Evolutionary conservation across 1,140 invertebrate species (phyloP).

Genomic region (Nasonia vitripennis): DNA sequence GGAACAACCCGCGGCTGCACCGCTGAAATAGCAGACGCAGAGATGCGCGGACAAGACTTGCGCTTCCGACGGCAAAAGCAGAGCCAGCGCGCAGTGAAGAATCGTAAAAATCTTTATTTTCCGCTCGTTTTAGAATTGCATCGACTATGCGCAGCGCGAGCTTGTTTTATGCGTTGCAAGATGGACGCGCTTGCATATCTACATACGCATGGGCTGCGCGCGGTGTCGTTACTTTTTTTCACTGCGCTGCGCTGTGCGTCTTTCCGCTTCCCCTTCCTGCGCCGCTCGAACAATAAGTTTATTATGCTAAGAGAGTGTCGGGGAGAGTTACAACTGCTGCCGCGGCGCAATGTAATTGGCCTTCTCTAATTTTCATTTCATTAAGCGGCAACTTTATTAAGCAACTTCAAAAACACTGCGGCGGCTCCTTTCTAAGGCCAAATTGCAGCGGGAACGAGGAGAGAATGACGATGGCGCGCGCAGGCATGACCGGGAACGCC

Average conservation of each 20-base stretch:
- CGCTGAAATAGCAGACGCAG: neutral
- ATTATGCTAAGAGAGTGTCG: slow-evolving; percentile 23
- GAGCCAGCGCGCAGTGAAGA: neutral
- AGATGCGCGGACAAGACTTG: neutral
- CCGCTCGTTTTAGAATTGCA: slow-evolving; percentile 33
- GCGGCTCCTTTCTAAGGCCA: neutral
- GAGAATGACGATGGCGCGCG: slow-evolving; percentile 1
- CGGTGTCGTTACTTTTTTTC: neutral
- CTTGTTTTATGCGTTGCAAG: neutral
- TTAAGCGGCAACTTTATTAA: slow-evolving; percentile 38
- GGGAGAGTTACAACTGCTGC: slow-evolving; percentile 20
- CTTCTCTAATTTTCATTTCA: slow-evolving; percentile 38
- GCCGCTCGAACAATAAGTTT: slow-evolving; percentile 32
- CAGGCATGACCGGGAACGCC: neutral
- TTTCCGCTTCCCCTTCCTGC: neutral
- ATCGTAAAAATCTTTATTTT: slow-evolving; percentile 39
- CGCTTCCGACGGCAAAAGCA: neutral
- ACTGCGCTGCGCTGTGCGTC: neutral
- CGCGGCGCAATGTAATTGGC: slow-evolving; percentile 16
- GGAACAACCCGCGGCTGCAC: neutral
- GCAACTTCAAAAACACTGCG: slow-evolving; percentile 4
- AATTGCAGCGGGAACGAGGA: slow-evolving; percentile 17
- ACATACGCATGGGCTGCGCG: neutral
- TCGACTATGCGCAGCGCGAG: neutral
- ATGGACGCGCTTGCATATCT: neutral